These are phyloP conservation scores for Colossoma macropomum DNA, from an alignment of 2,113 vertebrate species.

Conservation along the genomic window DNA sequence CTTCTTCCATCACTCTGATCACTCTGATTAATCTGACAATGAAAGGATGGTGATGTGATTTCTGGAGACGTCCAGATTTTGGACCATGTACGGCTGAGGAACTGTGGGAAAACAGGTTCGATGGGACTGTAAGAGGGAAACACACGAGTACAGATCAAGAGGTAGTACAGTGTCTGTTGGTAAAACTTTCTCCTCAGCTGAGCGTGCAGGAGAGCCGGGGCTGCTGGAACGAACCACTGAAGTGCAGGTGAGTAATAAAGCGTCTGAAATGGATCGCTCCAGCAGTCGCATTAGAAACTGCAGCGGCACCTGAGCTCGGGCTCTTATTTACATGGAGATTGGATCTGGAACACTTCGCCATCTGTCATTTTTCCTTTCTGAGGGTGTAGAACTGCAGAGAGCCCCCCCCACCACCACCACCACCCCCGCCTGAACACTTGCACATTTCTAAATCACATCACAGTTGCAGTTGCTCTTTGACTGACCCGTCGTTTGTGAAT, in stretches of 20 bases:
- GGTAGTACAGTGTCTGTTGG: no score
- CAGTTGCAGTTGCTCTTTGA: not conserved
- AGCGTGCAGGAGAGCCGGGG: not conserved
- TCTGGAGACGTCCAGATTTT: no score
- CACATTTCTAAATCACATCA: not conserved
- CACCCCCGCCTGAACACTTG: not conserved
- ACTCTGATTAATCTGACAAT: no score
- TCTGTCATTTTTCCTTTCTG: constrained; percentile 23
- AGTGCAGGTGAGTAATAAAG: constrained; percentile 13
- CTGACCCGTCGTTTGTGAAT: not conserved
- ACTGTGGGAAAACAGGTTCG: no score
- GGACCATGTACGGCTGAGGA: no score
- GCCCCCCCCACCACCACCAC: not conserved
- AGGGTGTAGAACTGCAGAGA: not conserved
- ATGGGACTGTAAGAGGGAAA: no score
- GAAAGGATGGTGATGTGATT: no score
- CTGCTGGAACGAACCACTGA: not conserved
- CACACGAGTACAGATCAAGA: no score
- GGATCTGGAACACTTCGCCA: constrained; percentile 40
- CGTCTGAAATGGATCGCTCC: not conserved
- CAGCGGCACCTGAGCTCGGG: not conserved
- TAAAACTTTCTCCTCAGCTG: not conserved
- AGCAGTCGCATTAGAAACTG: not conserved
- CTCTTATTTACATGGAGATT: constrained; percentile 58
- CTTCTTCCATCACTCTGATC: no score